Conservation (phyloP, 2,113 vertebrate species). For the Phrynosoma platyrhinos region DNA sequence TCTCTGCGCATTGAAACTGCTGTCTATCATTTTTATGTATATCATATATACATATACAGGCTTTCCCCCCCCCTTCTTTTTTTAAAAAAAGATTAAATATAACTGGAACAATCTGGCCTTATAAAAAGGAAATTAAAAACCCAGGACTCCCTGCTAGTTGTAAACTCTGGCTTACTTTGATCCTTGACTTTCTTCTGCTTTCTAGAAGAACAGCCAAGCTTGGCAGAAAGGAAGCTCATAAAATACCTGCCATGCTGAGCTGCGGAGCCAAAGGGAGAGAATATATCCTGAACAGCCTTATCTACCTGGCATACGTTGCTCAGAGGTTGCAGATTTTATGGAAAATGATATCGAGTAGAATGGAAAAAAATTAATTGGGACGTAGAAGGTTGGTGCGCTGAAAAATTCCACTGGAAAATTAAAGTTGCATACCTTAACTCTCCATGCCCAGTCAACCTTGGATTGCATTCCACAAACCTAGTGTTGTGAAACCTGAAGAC, state of each 20-base stretch:
- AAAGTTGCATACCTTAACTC: too few species aligned
- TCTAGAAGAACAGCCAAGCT: slow-evolving; percentile 30
- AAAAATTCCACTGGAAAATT: too few species aligned
- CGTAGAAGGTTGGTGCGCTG: too few species aligned
- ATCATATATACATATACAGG: not conserved
- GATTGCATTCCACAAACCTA: too few species aligned
- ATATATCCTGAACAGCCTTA: not conserved
- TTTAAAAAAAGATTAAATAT: slow-evolving; percentile 25
- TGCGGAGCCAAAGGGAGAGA: rapidly evolving
- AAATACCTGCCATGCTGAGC: not conserved
- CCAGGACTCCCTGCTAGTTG: not conserved
- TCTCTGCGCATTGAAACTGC: not conserved
- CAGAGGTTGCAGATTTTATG: not conserved
- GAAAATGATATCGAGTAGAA: not conserved
- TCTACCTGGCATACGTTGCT: not conserved
- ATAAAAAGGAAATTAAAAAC: slow-evolving; percentile 56
- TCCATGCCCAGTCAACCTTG: too few species aligned
- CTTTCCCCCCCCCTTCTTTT: too few species aligned
- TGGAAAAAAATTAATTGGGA: not conserved
- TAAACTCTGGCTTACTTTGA: not conserved
- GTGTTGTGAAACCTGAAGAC: too few species aligned
- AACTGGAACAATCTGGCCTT: slow-evolving; percentile 13
- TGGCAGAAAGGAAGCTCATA: not conserved
- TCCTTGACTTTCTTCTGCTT: rapidly evolving
- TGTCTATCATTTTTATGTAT: not conserved